phyloP scores from a whole-genome alignment of 1,140 invertebrate genomes.

The Diorhabda elongata region DNA sequence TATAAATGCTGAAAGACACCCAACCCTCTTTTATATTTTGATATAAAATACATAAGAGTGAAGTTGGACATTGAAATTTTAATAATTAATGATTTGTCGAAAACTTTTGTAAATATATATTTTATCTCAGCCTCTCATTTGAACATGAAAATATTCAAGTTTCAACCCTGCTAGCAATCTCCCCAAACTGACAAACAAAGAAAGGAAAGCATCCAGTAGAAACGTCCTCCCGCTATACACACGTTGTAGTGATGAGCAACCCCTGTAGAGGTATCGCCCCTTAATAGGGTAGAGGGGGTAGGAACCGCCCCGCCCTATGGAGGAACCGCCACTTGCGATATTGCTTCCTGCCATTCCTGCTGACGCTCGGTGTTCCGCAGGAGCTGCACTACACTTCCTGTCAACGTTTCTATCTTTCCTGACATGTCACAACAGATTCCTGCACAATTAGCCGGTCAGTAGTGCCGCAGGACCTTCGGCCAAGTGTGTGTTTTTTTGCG shows the following conservation, averaged over 20 bases:
- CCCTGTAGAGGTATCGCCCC: conserved; percentile 31
- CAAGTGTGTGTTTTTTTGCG: conserved; percentile 9
- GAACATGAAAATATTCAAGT: conserved; percentile 2
- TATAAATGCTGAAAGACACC: too few relatives aligned
- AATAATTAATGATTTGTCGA: background rate
- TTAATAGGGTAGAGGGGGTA: conserved; percentile 38
- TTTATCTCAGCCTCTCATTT: background rate
- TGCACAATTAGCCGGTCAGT: conserved; percentile 33
- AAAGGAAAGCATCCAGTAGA: conserved; percentile 10
- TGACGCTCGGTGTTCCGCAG: conserved; percentile 46
- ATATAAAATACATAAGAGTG: too few relatives aligned
- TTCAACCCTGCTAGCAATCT: background rate
- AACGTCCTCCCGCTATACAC: conserved; percentile 12
- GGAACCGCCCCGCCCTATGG: conserved; percentile 39
- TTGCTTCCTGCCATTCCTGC: conserved; percentile 49
- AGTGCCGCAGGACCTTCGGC: conserved; percentile 13
- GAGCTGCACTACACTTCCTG: conserved; percentile 45
- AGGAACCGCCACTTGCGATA: conserved; percentile 49
- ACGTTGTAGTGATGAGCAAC: conserved; percentile 32
- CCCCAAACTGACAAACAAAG: conserved; percentile 11
- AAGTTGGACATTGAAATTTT: too few relatives aligned
- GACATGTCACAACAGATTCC: conserved; percentile 36
- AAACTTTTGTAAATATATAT: background rate
- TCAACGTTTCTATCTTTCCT: conserved; percentile 32
- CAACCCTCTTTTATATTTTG: too few relatives aligned